Evolutionary conservation across 2,888 invertebrate species (phyloP), one percentile per base, ranked within the genome.

Genomic region (Plagodis pulveraria): DNA sequence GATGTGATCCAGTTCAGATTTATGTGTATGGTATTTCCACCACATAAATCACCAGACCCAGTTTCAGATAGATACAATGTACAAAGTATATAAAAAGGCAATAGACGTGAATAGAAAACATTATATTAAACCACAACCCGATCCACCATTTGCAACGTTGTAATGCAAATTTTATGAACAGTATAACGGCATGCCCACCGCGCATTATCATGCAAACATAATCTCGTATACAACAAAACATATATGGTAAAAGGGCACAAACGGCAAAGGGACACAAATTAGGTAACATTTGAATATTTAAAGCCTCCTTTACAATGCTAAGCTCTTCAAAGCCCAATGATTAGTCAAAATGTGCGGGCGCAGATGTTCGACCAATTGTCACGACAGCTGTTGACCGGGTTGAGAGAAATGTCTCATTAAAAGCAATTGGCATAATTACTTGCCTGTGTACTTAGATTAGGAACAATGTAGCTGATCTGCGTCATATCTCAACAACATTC

Each of bases 401-500:
- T 74, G 73, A 76, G 70, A 70, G 68, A 73, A 66, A 74, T 73
- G 74, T 73, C 80, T 80, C 78, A 80, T 84, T 83, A 79, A 54
- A 74, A 70, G 65, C 78, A 77, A 80, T 80, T 74, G 69, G 73
- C 74, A 73, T 81, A 81, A 82, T 82, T 76, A 77, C 71, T 71
- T 71, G 69, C 42, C 61, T 66, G 60, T 36, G 63, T 62, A 60
- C 56, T 46, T 62, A 58, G 59, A 53, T 62, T 62, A 63, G 45
- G 59, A 38, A 48, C 44, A 36, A 36, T 36, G 36, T 8, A 22
- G 22, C 22, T 22, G 2, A 22, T 22, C 22, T 22, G 4, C 22
- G 22, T 22, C 22, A 22, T 22, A 22, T 22, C 22, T 22, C 22
- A 22, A 4, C 22, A n/a, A n/a, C n/a, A n/a, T n/a, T n/a, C n/a